Evolutionary conservation across 2,888 invertebrate species (phyloP), one percentile per base, ranked within the genome.

Genomic region (Matsumyia berberina): DNA sequence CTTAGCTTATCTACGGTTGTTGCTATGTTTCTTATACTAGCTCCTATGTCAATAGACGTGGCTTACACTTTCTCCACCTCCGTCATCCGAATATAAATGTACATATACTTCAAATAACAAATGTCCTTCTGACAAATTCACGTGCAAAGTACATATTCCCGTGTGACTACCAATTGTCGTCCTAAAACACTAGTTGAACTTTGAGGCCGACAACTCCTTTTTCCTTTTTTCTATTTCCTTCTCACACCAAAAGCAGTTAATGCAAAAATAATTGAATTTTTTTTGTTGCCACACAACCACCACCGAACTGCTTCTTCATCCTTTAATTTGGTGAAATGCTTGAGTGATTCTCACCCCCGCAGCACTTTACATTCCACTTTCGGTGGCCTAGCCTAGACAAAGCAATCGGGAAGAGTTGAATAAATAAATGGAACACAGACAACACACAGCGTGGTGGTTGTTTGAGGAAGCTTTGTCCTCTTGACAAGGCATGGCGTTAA

Each of bases 401-500:
- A 64, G 69, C 62, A 60, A n/a, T 46, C 62, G 37, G 35, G 15
- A 53, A 17, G 15, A 42, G 7, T 46, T 57, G 46, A 67, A 49
- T 15, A 39, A 42, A 46, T 35, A 70, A 70, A 74, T 49, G 33
- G 37, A 55, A 82, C 17, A 64, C 44, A 51, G 57, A 33, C 53
- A 46, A 39, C 33, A 42, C 37, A 31, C 35, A 37, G 53, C 37
- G 53, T 29, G 17, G 31, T 29, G 17, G 31, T 49, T 64, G 69
- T 49, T 33, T 31, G 31, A 77, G 66, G 53, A 72, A 55, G 77
- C 72, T 77, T 67, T 77, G 66, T 82, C 29, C 60, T 60, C 33
- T 19, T 49, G 46, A 66, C 66, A 72, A 72, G 55, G 82, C 66
- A 39, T 62, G 82, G 58, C 77, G 82, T 82, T 82, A 77, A 82